Base-by-base conservation (phyloP, 2,113 vertebrate genomes). In the Okapia johnstoni region DNA sequence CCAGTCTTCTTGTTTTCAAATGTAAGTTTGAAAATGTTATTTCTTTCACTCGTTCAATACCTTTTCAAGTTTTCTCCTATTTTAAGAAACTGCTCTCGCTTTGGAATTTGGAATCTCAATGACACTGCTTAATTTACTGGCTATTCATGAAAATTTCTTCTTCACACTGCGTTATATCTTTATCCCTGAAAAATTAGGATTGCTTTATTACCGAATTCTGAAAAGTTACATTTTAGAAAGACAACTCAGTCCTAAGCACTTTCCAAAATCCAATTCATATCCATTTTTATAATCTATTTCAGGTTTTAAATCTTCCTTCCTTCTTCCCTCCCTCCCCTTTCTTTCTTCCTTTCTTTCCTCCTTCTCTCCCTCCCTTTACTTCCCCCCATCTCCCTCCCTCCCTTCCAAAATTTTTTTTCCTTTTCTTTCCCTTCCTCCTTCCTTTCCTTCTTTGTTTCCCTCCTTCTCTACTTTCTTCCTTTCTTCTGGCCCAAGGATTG, bases 21-120 rank as follows among this genome's bases (percentile, higher is more conserved):
- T 66, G n/a, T 28, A 52, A 77, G 46, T 80, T 66, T 54, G 46
- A 79, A 84, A 93, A 85, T 88, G 46, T 63, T 48, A 76, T 77
- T 86, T 88, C 12, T 97, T 88, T 70, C 50, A 79, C 77, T 88
- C 46, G 87, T 90, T 84, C 11, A 81, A 95, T 88, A 94, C 8
- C 19, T 79, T 76, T 30, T 8, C 76, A 85, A 33, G 5, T 96
- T 93, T 96, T 85, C 70, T 81, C 81, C 7, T 73, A 86, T 88
- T 15, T 96, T 92, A 96, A 58, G 58, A 30, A 85, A 93, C 14
- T 25, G 19, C 11, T 92, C 60, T 85, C 77, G 61, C 76, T 94
- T 97, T 94, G 48, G 88, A 86, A 93, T 86, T 43, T 88, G 76
- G 19, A 83, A 55, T 84, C 63, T 98, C 73, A 80, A 2, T 52